Conservation (phyloP, 2,888 invertebrate species). For the Gerris lacustris region DNA sequence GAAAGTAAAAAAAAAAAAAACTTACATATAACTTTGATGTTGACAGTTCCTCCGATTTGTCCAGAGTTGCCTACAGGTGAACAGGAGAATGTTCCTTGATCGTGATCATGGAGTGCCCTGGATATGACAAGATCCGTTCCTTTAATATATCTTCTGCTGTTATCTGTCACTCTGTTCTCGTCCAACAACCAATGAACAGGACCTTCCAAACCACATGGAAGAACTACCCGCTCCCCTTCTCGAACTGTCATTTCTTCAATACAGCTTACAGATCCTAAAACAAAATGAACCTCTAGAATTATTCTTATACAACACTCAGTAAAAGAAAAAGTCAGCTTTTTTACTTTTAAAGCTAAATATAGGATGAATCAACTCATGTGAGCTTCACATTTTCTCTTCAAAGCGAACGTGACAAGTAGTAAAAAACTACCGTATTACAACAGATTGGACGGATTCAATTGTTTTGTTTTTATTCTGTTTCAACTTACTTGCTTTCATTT, state of each 20-base stretch:
- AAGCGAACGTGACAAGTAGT: no score
- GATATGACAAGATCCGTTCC: constrained; percentile 22
- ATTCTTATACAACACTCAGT: no score
- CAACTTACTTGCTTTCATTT: no score
- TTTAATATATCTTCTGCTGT: constrained; percentile 18
- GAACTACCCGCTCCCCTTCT: neutral
- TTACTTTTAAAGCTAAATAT: no score
- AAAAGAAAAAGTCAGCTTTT: no score
- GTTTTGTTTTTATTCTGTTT: no score
- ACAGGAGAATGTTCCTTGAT: constrained; percentile 22
- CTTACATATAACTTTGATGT: constrained; percentile 23
- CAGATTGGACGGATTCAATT: no score
- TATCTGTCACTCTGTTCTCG: neutral
- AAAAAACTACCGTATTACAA: no score
- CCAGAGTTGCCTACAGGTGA: constrained; percentile 15
- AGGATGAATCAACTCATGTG: no score
- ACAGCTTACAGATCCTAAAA: neutral
- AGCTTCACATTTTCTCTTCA: no score
- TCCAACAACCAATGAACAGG: neutral
- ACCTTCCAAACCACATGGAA: neutral
- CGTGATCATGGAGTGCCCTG: constrained; percentile 20
- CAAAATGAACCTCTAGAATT: neutral
- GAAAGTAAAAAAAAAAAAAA: neutral
- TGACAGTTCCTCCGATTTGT: constrained; percentile 15
- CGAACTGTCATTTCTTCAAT: neutral